Evolutionary conservation across 1,140 invertebrate species (phyloP), one percentile per base, ranked within the genome.

Genomic region (Pseudomyrmex sp.): DNA sequence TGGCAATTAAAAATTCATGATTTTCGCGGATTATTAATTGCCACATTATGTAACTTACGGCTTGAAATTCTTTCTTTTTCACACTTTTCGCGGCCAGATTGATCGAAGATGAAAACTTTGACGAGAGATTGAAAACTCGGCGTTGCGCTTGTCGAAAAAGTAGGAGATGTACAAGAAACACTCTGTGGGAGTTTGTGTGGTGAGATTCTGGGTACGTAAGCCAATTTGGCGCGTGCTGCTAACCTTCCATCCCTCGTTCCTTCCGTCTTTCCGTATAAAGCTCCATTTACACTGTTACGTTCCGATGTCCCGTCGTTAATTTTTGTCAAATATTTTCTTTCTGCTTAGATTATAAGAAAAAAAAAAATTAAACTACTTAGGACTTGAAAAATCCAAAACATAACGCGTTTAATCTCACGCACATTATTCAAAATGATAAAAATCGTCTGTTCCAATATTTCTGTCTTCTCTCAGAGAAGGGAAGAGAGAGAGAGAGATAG

Each of bases 171-270:
- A 13, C 56, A 54, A 52, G 15, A 66, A 68, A 52, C 23, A 52
- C 61, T 50, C 54, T 62, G 15, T 46, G 56, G 54, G 2, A 26
- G 35, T 5, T 35, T 58, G 56, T 74, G 83, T 66, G 70, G 87
- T 87, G 88, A 92, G 86, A 92, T 92, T 91, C 86, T 83, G 90
- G 87, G 84, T 76, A 86, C 92, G 91, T 91, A 93, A 92, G 90
- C 91, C 90, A 93, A 92, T 92, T 92, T 91, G 88, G 72, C 76
- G 83, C 76, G 58, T 82, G 80, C 84, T 80, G 63, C 84, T 77
- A 68, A 52, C 70, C 62, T 59, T 62, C 8, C 23, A 23, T 69
- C 35, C 44, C 13, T 35, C 20, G 13, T 58, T 26, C 5, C 44
- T 54, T 20, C n/a, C 12, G 4, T 44, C 13, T 68, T 13, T 68